Evolutionary conservation across 2,113 vertebrate species (phyloP), one percentile per base, ranked within the genome.

Genomic region (Cyanistes caeruleus): DNA sequence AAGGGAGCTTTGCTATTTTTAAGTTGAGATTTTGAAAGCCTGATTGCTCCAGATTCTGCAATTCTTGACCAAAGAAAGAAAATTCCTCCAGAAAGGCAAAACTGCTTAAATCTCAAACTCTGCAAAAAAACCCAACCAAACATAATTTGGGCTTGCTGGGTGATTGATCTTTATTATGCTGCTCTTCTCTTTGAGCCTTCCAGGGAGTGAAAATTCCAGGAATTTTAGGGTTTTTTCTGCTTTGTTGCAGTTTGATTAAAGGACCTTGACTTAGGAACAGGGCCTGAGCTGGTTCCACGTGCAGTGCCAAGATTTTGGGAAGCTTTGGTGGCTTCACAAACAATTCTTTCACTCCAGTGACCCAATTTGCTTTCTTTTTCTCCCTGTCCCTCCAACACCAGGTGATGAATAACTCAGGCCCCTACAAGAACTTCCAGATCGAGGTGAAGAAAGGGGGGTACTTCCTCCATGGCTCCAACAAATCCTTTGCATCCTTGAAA

Each of bases 361-460:
- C 18, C 22, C 11, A 4, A 1, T 67, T 51, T 73, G 8, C 53
- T 74, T 43, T 25, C 7, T 28, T 56, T 24, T 43, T 43, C 43
- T 43, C 43, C 43, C 43, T 43, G 15, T 3, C 55, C 84, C 80
- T 25, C 43, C 35, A 31, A 37, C 35, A 33, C 13, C 96, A 97
- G 91, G 91, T 89, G 49, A 58, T 92, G 53, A 98, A 97, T 56
- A 81, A 73, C 87, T 97, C 98, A 31, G 97, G 98, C 13, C 99
- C 99, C 91, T 99, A 99, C 93, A 99, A 99, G 97, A 99, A 99
- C 98, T 99, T 99, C 97, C 99, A 99, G 97, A 99, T 99, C 0
- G 99, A 99, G 74, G 98, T 99, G 62, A 83, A 97, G 24, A 97
- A 98, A 53, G 97, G 97, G 4, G 98, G 96, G 2, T 99, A 98